Base-by-base conservation (phyloP, 1,140 invertebrate species). In the Cydia splendana region DNA sequence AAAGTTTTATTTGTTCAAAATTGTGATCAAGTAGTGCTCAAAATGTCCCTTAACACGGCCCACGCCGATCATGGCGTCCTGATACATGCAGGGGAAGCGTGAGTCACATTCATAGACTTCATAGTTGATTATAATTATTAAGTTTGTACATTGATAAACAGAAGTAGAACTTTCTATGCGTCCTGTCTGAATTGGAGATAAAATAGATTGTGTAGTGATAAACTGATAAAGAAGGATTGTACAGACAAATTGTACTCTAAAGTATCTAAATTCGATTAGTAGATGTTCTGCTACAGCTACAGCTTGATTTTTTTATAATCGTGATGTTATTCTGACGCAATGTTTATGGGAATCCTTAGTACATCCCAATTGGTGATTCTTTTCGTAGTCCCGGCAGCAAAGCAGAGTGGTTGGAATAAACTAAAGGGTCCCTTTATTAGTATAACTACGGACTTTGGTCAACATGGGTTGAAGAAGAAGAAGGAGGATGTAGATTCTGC, bases 1-100 rank as follows among this genome's bases (percentile, higher is more conserved):
- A 4, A 18, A 75, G 15, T 42, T 75, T n/a, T 18, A 34, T 75
- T 65, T 65, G 4, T 20, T 65, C 6, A 34, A 65, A 53, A 65
- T 42, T 28, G 51, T 65, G 12, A 57, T 65, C 53, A 9, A 57
- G 24, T 28, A 42, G 24, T 30, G 9, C 53, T 62, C 38, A 94
- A 89, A 80, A 98, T 99, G 98, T 98, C 98, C 79, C 92, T 99
- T 76, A 99, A 99, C 90, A 98, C 97, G 76, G 97, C 98, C 75
- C 98, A 99, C 89, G 95, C 97, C 15, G 97, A 97, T 87, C 97
- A 97, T 67, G 98, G 98, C 18, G 98, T 99, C 38, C 94, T 99
- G 45, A 97, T 99, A 83, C 98, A 98, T 91, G 95, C 96, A 79
- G 97, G 97, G 83, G 98, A 99, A 95, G 95, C 95, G 98, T 98